Conservation (phyloP, 2,113 vertebrate genomes). For the Pipra filicauda region DNA sequence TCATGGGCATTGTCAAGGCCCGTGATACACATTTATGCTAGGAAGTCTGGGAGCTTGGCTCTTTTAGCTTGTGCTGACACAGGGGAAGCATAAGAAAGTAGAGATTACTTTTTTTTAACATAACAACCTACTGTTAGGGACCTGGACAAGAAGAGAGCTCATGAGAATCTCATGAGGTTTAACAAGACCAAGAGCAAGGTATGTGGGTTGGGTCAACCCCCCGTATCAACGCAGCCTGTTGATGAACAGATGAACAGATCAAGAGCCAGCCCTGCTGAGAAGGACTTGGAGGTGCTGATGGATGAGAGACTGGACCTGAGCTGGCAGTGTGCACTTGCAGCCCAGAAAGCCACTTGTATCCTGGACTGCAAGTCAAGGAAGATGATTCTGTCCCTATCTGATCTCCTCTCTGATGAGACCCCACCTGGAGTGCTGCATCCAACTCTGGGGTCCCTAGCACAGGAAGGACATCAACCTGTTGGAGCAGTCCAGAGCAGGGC, state of each 20-base stretch:
- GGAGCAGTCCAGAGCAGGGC: neutral
- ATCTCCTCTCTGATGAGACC: neutral
- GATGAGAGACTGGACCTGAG: neutral
- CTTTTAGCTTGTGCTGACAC: neutral
- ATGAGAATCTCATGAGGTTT: neutral
- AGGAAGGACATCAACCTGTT: rapidly evolving
- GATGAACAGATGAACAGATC: neutral
- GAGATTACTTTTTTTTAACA: neutral
- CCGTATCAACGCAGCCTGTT: no score
- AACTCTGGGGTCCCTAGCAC: neutral
- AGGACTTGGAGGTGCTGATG: no score
- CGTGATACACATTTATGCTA: neutral
- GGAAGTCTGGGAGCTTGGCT: neutral
- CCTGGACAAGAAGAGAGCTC: neutral
- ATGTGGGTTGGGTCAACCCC: neutral
- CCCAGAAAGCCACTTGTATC: neutral
- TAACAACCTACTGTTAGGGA: neutral
- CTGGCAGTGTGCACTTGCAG: neutral
- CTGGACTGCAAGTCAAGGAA: neutral
- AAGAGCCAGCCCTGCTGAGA: neutral
- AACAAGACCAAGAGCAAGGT: neutral
- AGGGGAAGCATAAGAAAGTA: neutral
- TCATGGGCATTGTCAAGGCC: neutral
- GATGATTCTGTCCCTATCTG: neutral
- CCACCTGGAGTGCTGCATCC: rapidly evolving